Evolutionary conservation across 2,797 vertebrate genomes (phyloP).

Genomic region (Orientallactaga sibirica): DNA sequence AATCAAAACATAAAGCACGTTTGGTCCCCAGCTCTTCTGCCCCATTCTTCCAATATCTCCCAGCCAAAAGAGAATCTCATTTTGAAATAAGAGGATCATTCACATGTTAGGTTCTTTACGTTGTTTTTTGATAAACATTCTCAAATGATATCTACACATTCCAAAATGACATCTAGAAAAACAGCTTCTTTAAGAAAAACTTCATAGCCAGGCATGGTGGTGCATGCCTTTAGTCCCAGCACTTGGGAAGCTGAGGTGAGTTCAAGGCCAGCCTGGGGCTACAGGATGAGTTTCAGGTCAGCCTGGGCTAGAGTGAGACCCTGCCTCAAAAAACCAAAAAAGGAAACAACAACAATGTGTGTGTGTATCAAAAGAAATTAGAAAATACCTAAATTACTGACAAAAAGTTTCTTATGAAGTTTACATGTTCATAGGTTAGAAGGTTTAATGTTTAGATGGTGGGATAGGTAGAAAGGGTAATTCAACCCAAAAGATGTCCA

Average conservation of each 20-base stretch:
- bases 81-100: neutral
- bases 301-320: no score
- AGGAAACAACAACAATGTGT: no score
- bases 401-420: neutral
- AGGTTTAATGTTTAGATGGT: neutral
- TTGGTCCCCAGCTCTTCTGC: neutral
- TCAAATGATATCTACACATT: neutral
- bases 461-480: neutral
- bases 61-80: neutral
- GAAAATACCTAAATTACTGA: conserved; percentile 3
- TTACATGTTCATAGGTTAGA: neutral
- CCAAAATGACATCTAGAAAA: neutral
- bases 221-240: no score
- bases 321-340: no score
- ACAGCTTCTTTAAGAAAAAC: neutral
- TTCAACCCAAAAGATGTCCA: neutral
- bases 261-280: no score
- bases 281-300: no score
- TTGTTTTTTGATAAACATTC: neutral
- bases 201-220: no score
- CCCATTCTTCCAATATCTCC: neutral
- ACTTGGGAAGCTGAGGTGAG: no score
- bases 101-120: neutral
- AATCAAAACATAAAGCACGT: neutral
- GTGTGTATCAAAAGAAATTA: conserved; percentile 16